Conservation (phyloP, 2,888 invertebrate species). For the Calliopum simillimum region DNA sequence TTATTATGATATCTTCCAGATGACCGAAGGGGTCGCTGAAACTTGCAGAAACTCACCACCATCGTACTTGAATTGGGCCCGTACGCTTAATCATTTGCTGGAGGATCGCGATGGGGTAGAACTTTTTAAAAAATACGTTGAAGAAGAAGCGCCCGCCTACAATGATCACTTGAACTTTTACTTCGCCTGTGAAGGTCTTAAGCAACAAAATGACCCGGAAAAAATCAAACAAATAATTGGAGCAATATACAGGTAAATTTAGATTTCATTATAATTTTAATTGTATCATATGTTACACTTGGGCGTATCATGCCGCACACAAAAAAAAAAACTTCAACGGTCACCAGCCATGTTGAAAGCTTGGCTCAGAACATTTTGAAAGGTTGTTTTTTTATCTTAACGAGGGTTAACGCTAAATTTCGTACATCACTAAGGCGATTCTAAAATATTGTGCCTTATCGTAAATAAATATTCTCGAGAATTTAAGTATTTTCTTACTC, state of each 20-base stretch:
- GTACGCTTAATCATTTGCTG: conserved; percentile 84
- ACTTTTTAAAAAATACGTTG: conserved; percentile 85
- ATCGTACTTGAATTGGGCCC: conserved; percentile 90
- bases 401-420: background rate
- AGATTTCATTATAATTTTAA: background rate
- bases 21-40: conserved; percentile 67
- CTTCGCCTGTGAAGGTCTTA: conserved; percentile 92
- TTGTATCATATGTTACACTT: background rate
- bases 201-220: conserved; percentile 81
- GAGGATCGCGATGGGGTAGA: conserved; percentile 92
- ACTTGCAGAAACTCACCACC: conserved; percentile 70
- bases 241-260: conserved; percentile 80
- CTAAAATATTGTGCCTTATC: background rate
- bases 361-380: too few relatives aligned
- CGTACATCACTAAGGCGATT: background rate
- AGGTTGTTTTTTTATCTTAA: too few relatives aligned
- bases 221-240: conserved; percentile 81
- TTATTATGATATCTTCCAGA: conserved; percentile 49
- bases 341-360: too few relatives aligned
- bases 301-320: background rate
- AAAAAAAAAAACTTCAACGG: background rate
- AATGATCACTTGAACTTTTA: conserved; percentile 90
- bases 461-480: too few relatives aligned
- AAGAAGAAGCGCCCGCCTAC: conserved; percentile 81
- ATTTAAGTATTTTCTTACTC: too few relatives aligned